These are phyloP conservation scores for Cyanoramphus novaezelandiae DNA, from an alignment of 2,113 vertebrate genomes.

Conservation along the genomic window DNA sequence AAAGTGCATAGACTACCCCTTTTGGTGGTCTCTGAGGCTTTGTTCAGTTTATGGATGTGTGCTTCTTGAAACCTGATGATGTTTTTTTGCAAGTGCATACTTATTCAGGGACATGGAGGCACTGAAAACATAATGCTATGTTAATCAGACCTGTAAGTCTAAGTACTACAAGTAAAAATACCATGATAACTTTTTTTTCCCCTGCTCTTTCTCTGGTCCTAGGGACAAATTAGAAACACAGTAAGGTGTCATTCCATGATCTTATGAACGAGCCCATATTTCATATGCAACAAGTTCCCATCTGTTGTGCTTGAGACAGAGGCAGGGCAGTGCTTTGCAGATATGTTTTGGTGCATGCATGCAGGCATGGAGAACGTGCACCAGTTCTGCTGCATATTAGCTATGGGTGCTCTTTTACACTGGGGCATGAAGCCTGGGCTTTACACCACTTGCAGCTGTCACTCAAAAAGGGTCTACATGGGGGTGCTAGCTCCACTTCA, in stretches of 20 bases:
- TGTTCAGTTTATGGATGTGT: neutral
- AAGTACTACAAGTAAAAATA: neutral
- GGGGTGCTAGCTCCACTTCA: neutral
- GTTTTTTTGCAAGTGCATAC: rapidly evolving
- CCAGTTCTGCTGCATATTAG: neutral
- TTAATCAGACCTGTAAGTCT: neutral
- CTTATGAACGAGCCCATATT: neutral
- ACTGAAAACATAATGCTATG: neutral
- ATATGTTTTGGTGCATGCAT: neutral
- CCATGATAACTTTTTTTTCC: neutral
- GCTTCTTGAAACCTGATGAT: neutral
- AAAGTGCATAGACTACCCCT: neutral
- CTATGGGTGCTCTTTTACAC: neutral
- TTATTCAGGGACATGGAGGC: neutral
- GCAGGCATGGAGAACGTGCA: neutral
- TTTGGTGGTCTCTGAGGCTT: neutral
- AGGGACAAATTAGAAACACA: neutral
- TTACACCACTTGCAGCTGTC: neutral
- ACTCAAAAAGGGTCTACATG: neutral
- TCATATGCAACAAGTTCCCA: neutral
- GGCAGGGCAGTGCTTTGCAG: neutral
- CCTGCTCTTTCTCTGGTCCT: neutral
- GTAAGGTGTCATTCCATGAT: neutral
- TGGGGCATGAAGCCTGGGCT: neutral
- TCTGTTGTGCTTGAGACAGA: neutral